Percentiles rank a stretch among this genome's conserved stretches.
Conservation (phyloP, 2,888 invertebrate species). For the Caenorhabditis drosophilae region DNA sequence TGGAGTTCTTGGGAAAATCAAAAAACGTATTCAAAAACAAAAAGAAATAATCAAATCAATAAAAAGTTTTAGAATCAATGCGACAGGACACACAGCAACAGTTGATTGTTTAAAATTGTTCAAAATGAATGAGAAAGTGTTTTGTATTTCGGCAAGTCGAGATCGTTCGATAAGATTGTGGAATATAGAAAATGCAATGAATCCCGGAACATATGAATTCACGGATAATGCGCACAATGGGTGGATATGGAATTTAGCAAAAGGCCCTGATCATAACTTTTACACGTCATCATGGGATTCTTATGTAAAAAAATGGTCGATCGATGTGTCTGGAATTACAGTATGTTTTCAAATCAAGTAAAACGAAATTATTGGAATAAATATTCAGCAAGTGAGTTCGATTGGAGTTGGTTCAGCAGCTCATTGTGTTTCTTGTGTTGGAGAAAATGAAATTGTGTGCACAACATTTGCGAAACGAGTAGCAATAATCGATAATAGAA, state of each 20-base stretch:
- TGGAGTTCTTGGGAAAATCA: constrained; percentile 30
- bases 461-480: constrained; percentile 27
- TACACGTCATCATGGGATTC: constrained; percentile 38
- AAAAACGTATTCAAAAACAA: too few species aligned
- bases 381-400: constrained; percentile 4
- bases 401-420: constrained; percentile 32
- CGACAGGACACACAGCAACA: constrained; percentile 34
- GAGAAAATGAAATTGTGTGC: constrained; percentile 21
- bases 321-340: background rate
- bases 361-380: too few species aligned
- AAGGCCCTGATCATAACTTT: constrained; percentile 4
- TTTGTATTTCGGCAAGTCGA: constrained; percentile 40
- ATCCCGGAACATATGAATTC: background rate
- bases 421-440: constrained; percentile 18
- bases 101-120: constrained; percentile 42
- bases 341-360: too few species aligned
- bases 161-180: constrained; percentile 43
- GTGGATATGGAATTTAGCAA: constrained; percentile 39
- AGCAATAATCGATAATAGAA: constrained; percentile 20
- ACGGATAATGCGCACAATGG: constrained; percentile 12
- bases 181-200: constrained; percentile 28
- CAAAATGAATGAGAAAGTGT: constrained; percentile 15
- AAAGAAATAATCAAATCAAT: too few species aligned
- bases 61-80: constrained; percentile 10
- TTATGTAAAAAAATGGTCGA: background rate